These are phyloP conservation scores for Jordanella pulchra DNA, from an alignment of 2,797 vertebrate genomes.

Conservation along the genomic window DNA sequence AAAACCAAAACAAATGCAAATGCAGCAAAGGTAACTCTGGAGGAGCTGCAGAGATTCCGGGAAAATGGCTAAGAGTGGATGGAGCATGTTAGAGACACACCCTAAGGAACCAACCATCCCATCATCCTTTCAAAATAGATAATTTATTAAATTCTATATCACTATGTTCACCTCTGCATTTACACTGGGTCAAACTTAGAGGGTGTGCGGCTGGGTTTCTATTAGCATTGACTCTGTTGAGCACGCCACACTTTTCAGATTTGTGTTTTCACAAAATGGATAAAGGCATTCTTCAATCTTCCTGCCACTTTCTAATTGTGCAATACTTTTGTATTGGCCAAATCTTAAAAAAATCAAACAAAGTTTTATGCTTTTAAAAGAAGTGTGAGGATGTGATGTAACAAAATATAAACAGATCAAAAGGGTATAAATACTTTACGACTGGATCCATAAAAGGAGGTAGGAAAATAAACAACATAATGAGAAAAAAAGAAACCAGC, in stretches of 20 bases:
- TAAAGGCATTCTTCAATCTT: background rate
- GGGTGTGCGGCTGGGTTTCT: too few relatives aligned
- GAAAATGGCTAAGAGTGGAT: background rate
- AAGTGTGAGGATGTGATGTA: background rate
- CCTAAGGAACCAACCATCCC: too few relatives aligned
- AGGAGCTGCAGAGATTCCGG: background rate
- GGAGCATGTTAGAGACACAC: background rate
- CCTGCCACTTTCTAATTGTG: background rate
- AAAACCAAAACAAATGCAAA: background rate
- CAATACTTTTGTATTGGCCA: background rate
- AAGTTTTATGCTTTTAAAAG: background rate
- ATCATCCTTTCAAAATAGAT: too few relatives aligned
- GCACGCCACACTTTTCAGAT: constrained; percentile 5
- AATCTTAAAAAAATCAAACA: background rate
- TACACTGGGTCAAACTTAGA: too few relatives aligned
- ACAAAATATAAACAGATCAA: background rate
- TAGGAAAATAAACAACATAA: background rate
- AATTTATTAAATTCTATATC: too few relatives aligned
- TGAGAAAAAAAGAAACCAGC: background rate
- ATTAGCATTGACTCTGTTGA: background rate
- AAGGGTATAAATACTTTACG: background rate
- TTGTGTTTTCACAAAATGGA: background rate
- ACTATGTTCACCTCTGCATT: too few relatives aligned
- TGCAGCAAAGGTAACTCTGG: background rate
- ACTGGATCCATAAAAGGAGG: background rate